Percentiles rank a stretch among this genome's conserved stretches.
These are phyloP conservation scores for Lepeophtheirus nordmannii DNA, from an alignment of 2,888 invertebrate species.

Conservation along the genomic window DNA sequence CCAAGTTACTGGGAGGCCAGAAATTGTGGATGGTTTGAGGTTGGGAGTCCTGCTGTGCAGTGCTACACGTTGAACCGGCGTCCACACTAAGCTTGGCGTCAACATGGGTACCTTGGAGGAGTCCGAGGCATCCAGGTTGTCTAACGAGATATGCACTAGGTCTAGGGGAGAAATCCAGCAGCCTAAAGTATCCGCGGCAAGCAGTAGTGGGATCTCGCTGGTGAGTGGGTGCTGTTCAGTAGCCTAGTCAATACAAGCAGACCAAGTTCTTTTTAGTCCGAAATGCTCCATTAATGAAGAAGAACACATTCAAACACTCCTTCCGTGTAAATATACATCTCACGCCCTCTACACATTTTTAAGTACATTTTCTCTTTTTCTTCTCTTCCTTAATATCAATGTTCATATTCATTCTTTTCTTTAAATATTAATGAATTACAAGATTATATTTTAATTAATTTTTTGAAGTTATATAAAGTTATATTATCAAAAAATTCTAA, in stretches of 20 bases:
- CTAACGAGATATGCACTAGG: slow-evolving; percentile 92
- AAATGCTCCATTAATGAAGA: no score
- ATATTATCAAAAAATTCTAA: no score
- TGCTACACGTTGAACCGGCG: slow-evolving; percentile 51
- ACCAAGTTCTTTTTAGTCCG: slow-evolving; percentile 48
- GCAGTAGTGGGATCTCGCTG: slow-evolving; percentile 97
- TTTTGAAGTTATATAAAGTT: no score
- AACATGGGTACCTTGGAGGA: slow-evolving; percentile 83
- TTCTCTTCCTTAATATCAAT: no score
- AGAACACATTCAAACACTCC: no score
- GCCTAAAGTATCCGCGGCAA: slow-evolving; percentile 97
- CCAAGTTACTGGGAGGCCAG: slow-evolving; percentile 85
- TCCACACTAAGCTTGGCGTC: slow-evolving; percentile 88
- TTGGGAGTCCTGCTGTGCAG: slow-evolving; percentile 54
- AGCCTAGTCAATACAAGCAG: slow-evolving; percentile 67
- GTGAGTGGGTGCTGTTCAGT: slow-evolving; percentile 63
- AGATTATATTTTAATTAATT: no score
- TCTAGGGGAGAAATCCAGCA: slow-evolving; percentile 98
- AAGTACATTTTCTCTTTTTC: no score
- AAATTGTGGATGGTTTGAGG: slow-evolving; percentile 80
- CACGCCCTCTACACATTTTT: no score
- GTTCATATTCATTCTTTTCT: no score
- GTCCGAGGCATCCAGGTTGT: slow-evolving; percentile 67
- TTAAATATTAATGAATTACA: no score
- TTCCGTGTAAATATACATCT: no score